Percentiles rank a stretch among this genome's conserved stretches.
Conservation (phyloP, 2,888 invertebrate species). For the Diarsia dahlii region DNA sequence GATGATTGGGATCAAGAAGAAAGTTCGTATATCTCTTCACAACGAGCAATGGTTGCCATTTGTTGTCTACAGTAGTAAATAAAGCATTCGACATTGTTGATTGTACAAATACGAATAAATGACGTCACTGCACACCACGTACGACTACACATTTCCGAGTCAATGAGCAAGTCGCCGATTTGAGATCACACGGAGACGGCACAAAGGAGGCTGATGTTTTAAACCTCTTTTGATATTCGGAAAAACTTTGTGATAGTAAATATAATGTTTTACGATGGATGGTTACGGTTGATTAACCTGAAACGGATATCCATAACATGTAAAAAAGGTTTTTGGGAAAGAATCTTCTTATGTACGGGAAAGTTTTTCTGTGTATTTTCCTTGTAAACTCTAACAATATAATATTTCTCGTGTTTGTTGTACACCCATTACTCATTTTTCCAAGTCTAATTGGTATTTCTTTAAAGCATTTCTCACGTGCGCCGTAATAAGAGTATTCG, state of each 20-base stretch:
- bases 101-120: conserved; percentile 51
- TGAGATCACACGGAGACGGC: conserved; percentile 53
- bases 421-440: conserved; percentile 25
- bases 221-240: conserved; percentile 59
- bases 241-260: conserved; percentile 23
- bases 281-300: conserved; percentile 43
- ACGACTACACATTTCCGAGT: conserved; percentile 58
- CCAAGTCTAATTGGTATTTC: conserved; percentile 3
- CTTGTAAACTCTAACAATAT: not conserved
- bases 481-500: not conserved
- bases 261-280: conserved; percentile 39
- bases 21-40: not conserved
- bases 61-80: not conserved
- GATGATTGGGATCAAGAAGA: conserved; percentile 18
- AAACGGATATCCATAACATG: conserved; percentile 36
- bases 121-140: conserved; percentile 50
- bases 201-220: conserved; percentile 63
- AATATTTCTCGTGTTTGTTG: not conserved
- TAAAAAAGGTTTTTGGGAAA: conserved; percentile 16
- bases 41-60: conserved; percentile 33
- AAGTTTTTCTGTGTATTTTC: conserved; percentile 7
- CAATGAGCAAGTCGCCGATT: conserved; percentile 60
- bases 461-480: conserved; percentile 6
- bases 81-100: conserved; percentile 39
- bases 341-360: not conserved